Evolutionary conservation across 1,140 invertebrate genomes (phyloP), one percentile per base, ranked within the genome.

Genomic region (Bombus confusus): DNA sequence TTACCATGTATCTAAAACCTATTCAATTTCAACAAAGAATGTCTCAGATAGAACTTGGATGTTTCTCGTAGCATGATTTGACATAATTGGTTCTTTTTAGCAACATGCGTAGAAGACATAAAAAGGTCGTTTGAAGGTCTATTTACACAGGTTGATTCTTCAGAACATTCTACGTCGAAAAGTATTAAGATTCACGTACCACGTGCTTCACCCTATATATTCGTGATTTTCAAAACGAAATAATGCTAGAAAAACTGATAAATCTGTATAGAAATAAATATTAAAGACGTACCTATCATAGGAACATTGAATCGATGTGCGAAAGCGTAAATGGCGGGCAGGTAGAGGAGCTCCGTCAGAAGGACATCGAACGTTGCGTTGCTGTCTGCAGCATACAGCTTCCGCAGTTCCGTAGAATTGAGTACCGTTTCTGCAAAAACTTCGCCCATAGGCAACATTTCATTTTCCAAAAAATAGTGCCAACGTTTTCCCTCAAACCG

Each of bases 351-450:
- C 64, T 93, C 93, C 0, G 18, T n/a, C 0, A 93, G 41, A 0
- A 93, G 41, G 0, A 91, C 4, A 28, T 93, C 93, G 28, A 93
- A 93, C 25, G 88, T 90, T n/a, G 78, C 28, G 4, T 84, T 69
- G 25, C 85, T 92, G 9, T 83, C 31, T 0, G 80, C 31, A 13
- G 71, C 82, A 34, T 91, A 93, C 0, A 93, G 8, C 22, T 92
- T 85, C n/a, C 64, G 87, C 10, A 93, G 3, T 13, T 89, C 39
- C 15, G 83, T 43, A 68, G 88, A 52, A 15, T 85, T n/a, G 0
- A 91, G 57, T 57, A 92, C 85, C 0, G 28, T 25, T 31, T 31
- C 12, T 87, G 74, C 0, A 31, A 0, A 22, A 69, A 3, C 5
- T 4, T 0, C 0, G 2, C 2, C 1, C 0, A 43, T 5, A 1